Percentiles rank a stretch among this genome's conserved stretches.
Conservation (phyloP, 1,140 invertebrate species). For the Hypothenemus hampei region DNA sequence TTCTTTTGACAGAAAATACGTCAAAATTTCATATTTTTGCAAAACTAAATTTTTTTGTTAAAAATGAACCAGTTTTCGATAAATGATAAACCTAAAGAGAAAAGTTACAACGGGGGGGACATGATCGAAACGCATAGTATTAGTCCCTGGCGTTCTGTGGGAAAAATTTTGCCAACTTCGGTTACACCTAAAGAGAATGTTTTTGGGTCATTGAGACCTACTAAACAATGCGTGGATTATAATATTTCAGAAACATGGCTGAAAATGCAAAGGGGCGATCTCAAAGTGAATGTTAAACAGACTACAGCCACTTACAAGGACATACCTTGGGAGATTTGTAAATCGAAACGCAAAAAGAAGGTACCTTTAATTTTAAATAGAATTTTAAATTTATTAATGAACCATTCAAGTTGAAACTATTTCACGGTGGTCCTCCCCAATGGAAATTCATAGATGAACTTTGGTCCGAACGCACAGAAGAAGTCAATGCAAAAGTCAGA, state of each 20-base stretch:
- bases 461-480: constrained; percentile 23
- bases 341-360: constrained; percentile 19
- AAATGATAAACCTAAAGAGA: too few species aligned
- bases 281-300: constrained; percentile 33
- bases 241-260: constrained; percentile 37
- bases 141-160: constrained; percentile 21
- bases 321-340: constrained; percentile 26
- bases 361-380: constrained; percentile 10
- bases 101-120: background rate
- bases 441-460: constrained; percentile 36
- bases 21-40: too few species aligned
- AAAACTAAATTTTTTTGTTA: too few species aligned
- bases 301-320: constrained; percentile 33
- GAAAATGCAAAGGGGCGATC: constrained; percentile 30
- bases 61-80: too few species aligned
- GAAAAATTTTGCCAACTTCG: constrained; percentile 26
- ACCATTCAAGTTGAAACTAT: constrained; percentile 20
- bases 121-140: constrained; percentile 5
- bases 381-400: too few species aligned
- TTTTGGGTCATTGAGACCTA: constrained; percentile 27
- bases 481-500: constrained; percentile 24
- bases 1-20: too few species aligned
- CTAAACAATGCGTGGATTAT: constrained; percentile 31
- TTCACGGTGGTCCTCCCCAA: constrained; percentile 29
- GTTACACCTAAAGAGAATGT: constrained; percentile 16